Conservation (phyloP, 2,888 invertebrate species). For the Azorinus chamasolen region DNA sequence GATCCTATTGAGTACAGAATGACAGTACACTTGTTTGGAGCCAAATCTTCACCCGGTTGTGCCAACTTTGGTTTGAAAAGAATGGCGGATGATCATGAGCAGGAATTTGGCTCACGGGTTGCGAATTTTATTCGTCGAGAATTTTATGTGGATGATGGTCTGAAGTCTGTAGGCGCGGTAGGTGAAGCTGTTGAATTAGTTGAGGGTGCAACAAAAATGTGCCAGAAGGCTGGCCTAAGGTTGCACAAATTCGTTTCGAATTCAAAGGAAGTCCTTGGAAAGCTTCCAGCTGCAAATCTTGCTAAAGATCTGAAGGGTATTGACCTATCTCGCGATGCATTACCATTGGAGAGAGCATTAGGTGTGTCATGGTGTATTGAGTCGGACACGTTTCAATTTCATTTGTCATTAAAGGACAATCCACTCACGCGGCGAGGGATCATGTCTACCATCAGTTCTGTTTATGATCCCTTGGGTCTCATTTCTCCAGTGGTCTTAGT, state of each 20-base stretch:
- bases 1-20: constrained; percentile 49
- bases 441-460: constrained; percentile 46
- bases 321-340: constrained; percentile 44
- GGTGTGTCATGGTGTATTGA: constrained; percentile 55
- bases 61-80: constrained; percentile 32
- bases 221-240: constrained; percentile 33
- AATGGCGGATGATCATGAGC: constrained; percentile 24
- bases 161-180: neutral
- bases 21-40: constrained; percentile 58
- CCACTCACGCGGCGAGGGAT: constrained; percentile 34
- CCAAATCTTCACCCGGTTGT: constrained; percentile 62
- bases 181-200: constrained; percentile 17
- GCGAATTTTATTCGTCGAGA: constrained; percentile 2
- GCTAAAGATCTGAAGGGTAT: constrained; percentile 55
- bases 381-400: constrained; percentile 47
- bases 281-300: constrained; percentile 42
- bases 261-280: constrained; percentile 35
- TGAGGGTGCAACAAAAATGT: constrained; percentile 32
- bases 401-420: constrained; percentile 21
- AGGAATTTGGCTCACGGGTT: neutral
- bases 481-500: constrained; percentile 52
- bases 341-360: constrained; percentile 50
- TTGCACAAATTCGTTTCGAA: constrained; percentile 66
- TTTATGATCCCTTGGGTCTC: constrained; percentile 61
- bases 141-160: constrained; percentile 18